Base-by-base conservation (phyloP, 2,888 invertebrate species). In the Hydrotaea cyrtoneurina region DNA sequence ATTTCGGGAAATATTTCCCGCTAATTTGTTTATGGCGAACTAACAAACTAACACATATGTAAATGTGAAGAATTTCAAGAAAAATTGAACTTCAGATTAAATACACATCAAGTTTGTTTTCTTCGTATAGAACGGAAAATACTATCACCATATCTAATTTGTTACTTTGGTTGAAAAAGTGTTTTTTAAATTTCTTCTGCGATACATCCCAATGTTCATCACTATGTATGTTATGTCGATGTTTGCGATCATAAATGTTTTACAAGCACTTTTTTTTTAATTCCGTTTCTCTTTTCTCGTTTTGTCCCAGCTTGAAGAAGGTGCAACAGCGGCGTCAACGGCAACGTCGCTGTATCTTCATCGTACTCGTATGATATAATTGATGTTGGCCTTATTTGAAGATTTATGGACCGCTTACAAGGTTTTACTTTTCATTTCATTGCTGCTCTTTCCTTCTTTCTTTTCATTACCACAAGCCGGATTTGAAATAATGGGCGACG, bases 381-480 rank as follows among this genome's bases (percentile, higher is more conserved):
- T 39, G 8, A 36, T 21, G 69, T 71, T 80, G 59, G 73, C 69
- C 77, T 80, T 77, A 83, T 83, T 80, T 73, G 77, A 31, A 31
- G 31, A 31, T 31, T 31, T 83, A 53, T 15, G 72, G 72, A 64
- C 50, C 53, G 74, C 36, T 80, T 73, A 2, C 83, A 62, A 83
- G 72, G 73, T 10, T 83, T 77, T 66, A 77, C 72, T 76, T 83
- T 83, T 76, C 74, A 57, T 69, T 69, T 43, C 3, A 4, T 69
- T 43, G 1, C 1, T 69, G 19, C 19, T 78, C 78, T 46, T n/a
- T 23, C 46, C 31, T 59, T 31, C 10, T 79, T 80, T 78, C 13
- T 53, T 80, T 83, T 80, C 76, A 80, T 80, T 77, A 55, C 62
- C 83, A 83, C 23, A 43, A 77, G 53, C 77, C 77, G 77, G 39